Percentiles rank a stretch among this genome's conserved stretches.
These are phyloP conservation scores for Thalassarche chlororhynchos DNA, from an alignment of 2,113 vertebrate genomes.

Conservation along the genomic window DNA sequence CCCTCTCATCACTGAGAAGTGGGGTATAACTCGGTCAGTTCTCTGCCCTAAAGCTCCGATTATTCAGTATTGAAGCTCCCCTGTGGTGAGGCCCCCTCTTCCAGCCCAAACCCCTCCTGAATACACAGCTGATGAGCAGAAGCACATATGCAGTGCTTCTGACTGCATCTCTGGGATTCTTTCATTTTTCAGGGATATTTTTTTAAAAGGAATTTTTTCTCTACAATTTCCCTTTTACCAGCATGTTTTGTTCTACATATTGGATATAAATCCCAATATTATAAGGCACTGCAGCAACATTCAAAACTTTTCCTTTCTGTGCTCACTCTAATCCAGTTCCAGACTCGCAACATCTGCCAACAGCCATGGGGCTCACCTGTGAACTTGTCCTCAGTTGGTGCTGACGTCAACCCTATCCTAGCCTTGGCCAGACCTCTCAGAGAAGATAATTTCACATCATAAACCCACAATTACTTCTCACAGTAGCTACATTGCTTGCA, in stretches of 20 bases:
- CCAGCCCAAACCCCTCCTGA: not conserved
- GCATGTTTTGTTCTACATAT: not conserved
- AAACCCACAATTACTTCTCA: not conserved
- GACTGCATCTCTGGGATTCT: not conserved
- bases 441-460: not conserved
- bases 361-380: not conserved
- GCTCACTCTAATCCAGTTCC: not conserved
- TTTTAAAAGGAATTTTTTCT: not conserved
- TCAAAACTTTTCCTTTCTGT: not conserved
- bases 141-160: fast-evolving
- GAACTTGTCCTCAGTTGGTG: not conserved
- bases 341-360: not conserved
- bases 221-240: not conserved
- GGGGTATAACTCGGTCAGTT: fast-evolving
- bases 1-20: not conserved
- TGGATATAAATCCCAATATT: not conserved
- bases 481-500: not conserved
- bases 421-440: not conserved
- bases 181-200: not conserved
- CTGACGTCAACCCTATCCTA: not conserved
- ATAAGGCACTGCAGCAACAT: not conserved
- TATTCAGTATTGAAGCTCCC: not conserved
- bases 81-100: not conserved
- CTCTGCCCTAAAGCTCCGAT: fast-evolving
- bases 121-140: not conserved